Percentiles rank a stretch among this genome's conserved stretches.
These are phyloP conservation scores for Therioaphis trifolii DNA, from an alignment of 2,888 invertebrate genomes.

Conservation along the genomic window DNA sequence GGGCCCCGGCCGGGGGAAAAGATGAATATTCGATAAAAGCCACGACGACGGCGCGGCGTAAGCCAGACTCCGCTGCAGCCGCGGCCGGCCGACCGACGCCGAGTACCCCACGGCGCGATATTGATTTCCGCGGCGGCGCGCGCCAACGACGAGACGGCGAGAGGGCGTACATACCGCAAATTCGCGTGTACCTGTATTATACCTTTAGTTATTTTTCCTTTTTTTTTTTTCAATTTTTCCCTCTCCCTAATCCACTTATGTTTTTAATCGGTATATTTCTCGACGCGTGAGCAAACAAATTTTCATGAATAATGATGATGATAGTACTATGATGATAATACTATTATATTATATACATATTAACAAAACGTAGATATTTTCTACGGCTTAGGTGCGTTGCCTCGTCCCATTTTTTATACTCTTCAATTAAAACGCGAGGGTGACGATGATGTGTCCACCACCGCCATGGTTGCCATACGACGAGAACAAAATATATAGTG, in stretches of 20 bases:
- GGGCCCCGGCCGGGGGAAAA: neutral
- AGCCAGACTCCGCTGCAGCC: neutral
- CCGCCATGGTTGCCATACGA: too few relatives aligned
- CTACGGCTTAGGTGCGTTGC: too few relatives aligned
- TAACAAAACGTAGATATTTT: too few relatives aligned
- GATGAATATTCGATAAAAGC: neutral
- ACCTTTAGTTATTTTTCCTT: neutral
- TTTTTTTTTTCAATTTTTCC: neutral
- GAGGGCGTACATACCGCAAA: neutral
- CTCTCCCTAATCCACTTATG: too few relatives aligned
- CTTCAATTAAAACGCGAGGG: conserved; percentile 35
- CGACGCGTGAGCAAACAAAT: neutral
- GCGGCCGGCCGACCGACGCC: neutral
- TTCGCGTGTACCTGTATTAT: neutral
- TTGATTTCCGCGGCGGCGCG: neutral
- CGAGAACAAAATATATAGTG: too few relatives aligned
- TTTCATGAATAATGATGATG: too few relatives aligned
- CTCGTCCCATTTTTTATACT: neutral
- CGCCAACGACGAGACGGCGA: neutral
- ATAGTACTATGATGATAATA: too few relatives aligned
- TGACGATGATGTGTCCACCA: too few relatives aligned
- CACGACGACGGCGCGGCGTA: neutral
- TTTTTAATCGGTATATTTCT: too few relatives aligned
- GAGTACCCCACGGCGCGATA: neutral
- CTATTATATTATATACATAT: too few relatives aligned